phyloP scores from a whole-genome alignment of 53 echinoderm and acorn worm genomes.

The Paracentrotus lividus region DNA sequence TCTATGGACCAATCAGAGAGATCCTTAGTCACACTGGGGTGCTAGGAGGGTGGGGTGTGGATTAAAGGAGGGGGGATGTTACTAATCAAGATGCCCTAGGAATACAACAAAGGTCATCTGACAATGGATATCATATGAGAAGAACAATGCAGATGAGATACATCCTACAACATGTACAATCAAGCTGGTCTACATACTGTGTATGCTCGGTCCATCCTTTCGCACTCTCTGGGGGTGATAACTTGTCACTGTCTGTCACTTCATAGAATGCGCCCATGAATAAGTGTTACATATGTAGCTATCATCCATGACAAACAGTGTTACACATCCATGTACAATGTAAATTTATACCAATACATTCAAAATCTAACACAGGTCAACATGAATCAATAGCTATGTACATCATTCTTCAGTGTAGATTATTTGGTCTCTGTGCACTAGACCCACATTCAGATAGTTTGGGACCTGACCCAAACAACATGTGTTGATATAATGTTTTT shows the following conservation, averaged over 20 bases:
- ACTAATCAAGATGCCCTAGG: conserved; percentile 31
- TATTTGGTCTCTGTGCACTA: no score
- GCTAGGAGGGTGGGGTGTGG: conserved; percentile 12
- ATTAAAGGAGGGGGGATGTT: conserved; percentile 39
- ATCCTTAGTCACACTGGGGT: conserved; percentile 41
- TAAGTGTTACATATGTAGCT: neutral
- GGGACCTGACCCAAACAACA: no score
- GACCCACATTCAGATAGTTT: no score
- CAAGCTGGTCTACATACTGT: neutral
- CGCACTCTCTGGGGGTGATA: neutral
- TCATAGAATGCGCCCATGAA: no score
- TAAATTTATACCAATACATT: no score
- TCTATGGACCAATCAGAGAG: conserved; percentile 63
- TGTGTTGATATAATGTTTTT: no score
- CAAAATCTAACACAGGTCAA: no score
- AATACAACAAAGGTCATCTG: conserved; percentile 39
- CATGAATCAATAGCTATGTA: no score
- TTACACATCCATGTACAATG: no score
- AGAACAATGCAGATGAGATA: conserved; percentile 3
- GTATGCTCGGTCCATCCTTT: neutral
- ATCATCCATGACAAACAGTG: no score
- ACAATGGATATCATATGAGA: neutral
- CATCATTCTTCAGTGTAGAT: no score
- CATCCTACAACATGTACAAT: neutral
- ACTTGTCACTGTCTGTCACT: conserved; percentile 52